phyloP scores from a whole-genome alignment of 1,140 invertebrate species.

The Phenacoccus solenopsis region DNA sequence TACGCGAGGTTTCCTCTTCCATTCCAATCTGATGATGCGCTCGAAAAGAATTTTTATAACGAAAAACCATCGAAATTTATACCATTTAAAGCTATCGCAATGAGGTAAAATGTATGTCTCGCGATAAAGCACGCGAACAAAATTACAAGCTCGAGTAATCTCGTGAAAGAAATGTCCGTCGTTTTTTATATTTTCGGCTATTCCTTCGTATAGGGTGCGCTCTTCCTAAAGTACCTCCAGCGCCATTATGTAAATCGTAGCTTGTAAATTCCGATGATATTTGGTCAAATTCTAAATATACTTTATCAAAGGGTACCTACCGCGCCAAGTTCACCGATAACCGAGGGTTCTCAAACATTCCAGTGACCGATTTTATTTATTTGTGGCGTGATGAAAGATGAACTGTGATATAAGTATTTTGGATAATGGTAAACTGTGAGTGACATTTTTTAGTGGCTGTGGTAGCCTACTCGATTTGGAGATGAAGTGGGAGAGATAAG shows the following conservation, averaged over 20 bases:
- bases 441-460: too few species aligned
- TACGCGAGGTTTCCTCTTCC: too few species aligned
- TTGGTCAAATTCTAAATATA: slow-evolving; percentile 3
- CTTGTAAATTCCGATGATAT: not conserved
- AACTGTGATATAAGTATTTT: too few species aligned
- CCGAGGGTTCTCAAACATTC: too few species aligned
- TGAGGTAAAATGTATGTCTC: not conserved
- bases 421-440: too few species aligned
- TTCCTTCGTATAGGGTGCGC: not conserved
- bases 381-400: too few species aligned
- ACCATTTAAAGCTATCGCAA: not conserved
- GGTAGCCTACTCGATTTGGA: too few species aligned
- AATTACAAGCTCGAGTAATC: not conserved
- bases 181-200: not conserved
- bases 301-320: slow-evolving; percentile 1
- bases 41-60: too few species aligned
- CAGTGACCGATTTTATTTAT: too few species aligned
- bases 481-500: too few species aligned
- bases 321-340: too few species aligned
- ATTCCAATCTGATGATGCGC: too few species aligned
- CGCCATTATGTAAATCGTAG: not conserved
- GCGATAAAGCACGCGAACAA: not conserved
- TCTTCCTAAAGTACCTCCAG: not conserved
- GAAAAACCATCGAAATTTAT: not conserved
- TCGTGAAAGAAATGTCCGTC: not conserved